A percentile compares a stretch with the other conserved stretches of the same genome.
These are phyloP conservation scores for Sinocyclocheilus anshuiensis DNA, from an alignment of 2,113 vertebrate species.

Conservation along the genomic window DNA sequence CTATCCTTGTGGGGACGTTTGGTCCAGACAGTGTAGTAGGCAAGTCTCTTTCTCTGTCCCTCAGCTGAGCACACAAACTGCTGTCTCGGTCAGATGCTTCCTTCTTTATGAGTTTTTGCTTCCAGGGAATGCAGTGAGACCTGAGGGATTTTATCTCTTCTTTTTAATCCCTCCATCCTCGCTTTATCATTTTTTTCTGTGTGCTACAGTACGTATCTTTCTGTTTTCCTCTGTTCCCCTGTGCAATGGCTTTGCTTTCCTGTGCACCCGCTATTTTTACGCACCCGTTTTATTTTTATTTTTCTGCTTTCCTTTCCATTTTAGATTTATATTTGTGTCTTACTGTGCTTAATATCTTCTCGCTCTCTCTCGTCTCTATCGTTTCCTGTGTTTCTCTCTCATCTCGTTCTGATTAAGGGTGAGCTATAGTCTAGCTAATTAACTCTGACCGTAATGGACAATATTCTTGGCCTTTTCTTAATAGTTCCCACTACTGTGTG, in stretches of 20 bases:
- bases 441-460: slow-evolving; percentile 71
- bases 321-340: not conserved
- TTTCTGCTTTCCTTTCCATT: slow-evolving; percentile 16
- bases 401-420: slow-evolving; percentile 49
- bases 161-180: slow-evolving; percentile 47
- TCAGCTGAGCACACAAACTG: slow-evolving; percentile 37
- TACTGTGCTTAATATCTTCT: slow-evolving; percentile 12
- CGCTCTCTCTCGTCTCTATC: not conserved
- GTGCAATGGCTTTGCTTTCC: slow-evolving; percentile 8
- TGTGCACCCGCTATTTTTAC: not conserved
- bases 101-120: slow-evolving; percentile 55
- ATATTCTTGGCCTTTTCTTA: slow-evolving; percentile 69
- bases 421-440: slow-evolving; percentile 68
- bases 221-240: not conserved
- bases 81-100: slow-evolving; percentile 52
- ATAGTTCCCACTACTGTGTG: slow-evolving; percentile 59
- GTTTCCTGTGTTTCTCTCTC: slow-evolving; percentile 32
- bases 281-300: not conserved
- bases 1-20: not conserved
- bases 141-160: slow-evolving; percentile 48
- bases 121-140: slow-evolving; percentile 43
- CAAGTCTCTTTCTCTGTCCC: slow-evolving; percentile 15
- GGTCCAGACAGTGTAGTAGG: not conserved
- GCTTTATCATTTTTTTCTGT: slow-evolving; percentile 39
- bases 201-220: slow-evolving; percentile 10